Evolutionary conservation across 2,888 invertebrate species (phyloP).

Genomic region (Piscicola geometra): DNA sequence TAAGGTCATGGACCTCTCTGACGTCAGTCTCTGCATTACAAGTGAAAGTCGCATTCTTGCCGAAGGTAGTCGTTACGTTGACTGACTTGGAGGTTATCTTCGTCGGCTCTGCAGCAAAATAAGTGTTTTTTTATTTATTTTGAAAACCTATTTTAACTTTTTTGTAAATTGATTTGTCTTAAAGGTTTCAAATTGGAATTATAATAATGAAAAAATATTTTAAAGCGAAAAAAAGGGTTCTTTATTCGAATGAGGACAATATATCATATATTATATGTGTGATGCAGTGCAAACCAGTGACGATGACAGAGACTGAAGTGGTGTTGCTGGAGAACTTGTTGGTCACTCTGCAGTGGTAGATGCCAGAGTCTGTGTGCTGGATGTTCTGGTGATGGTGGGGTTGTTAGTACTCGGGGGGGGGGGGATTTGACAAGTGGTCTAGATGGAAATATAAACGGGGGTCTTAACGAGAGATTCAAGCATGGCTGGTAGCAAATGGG

Average conservation of each 20-base stretch:
- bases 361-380: background rate
- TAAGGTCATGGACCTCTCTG: constrained; percentile 6
- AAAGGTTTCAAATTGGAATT: no score
- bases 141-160: no score
- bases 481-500: background rate
- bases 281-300: constrained; percentile 5
- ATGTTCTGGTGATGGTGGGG: constrained; percentile 5
- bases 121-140: no score
- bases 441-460: background rate
- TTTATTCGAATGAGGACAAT: no score
- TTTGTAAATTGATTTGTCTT: no score
- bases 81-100: constrained; percentile 19
- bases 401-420: background rate
- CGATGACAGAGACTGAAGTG: constrained; percentile 15
- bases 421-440: background rate
- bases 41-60: background rate
- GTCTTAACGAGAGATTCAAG: background rate
- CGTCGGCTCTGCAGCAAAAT: constrained; percentile 26
- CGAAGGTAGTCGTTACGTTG: background rate
- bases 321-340: constrained; percentile 29
- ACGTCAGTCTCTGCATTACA: constrained; percentile 10
- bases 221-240: no score
- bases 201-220: no score
- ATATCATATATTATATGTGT: no score
- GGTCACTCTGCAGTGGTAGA: constrained; percentile 25